Conservation (phyloP, 2,113 vertebrate species). For the Perca schrenkii region DNA sequence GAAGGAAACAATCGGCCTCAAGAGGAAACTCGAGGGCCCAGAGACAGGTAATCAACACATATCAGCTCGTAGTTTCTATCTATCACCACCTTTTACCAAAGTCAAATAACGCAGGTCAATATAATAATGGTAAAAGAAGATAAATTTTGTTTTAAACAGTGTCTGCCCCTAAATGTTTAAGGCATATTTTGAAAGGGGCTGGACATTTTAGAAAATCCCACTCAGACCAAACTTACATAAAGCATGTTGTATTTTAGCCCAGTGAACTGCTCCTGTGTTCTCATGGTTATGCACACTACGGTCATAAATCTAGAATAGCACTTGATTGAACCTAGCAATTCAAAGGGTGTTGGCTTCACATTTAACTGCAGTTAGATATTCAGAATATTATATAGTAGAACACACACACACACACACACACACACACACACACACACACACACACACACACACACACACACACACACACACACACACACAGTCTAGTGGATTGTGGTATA, state of each 20-base stretch:
- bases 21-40: slow-evolving; percentile 90
- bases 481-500: slow-evolving; percentile 46
- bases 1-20: slow-evolving; percentile 87
- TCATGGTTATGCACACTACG: slow-evolving; percentile 1
- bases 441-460: slow-evolving; percentile 19
- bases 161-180: not conserved
- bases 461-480: slow-evolving; percentile 8
- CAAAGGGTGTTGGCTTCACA: slow-evolving; percentile 72
- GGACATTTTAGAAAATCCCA: slow-evolving; percentile 30
- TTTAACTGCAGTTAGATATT: slow-evolving; percentile 53
- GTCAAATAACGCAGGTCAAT: slow-evolving; percentile 4
- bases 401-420: slow-evolving; percentile 20
- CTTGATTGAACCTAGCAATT: slow-evolving; percentile 67
- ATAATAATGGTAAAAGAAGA: slow-evolving; percentile 8
- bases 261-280: not conserved
- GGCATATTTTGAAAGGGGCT: slow-evolving; percentile 1
- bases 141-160: slow-evolving; percentile 15
- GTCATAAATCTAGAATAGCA: slow-evolving; percentile 40
- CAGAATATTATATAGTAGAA: slow-evolving; percentile 31
- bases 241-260: slow-evolving; percentile 8
- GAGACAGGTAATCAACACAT: slow-evolving; percentile 81
- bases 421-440: slow-evolving; percentile 13
- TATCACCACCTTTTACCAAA: not conserved
- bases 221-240: slow-evolving; percentile 10
- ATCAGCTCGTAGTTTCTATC: not conserved